Conservation (phyloP, 2,797 vertebrate species). For the Xerus rutilus region DNA sequence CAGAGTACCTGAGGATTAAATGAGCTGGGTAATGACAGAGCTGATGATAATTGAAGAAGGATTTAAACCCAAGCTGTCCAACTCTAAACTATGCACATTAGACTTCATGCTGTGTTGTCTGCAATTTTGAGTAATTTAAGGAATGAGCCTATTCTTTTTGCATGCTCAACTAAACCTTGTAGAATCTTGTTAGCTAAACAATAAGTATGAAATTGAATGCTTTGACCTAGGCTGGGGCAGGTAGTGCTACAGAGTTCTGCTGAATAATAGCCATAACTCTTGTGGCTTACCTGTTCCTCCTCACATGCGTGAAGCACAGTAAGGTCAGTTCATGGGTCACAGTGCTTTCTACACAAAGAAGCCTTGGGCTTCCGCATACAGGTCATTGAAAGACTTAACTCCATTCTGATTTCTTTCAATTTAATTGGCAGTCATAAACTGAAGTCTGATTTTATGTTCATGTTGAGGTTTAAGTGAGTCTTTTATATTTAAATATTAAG, state of each 20-base stretch:
- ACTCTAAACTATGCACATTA: not conserved
- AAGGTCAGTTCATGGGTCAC: not conserved
- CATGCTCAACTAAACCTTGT: not conserved
- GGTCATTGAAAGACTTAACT: conserved; percentile 18
- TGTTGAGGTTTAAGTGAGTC: not conserved
- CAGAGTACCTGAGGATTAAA: not conserved
- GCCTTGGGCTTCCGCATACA: not conserved
- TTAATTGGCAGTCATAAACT: conserved; percentile 42
- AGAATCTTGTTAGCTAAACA: not conserved
- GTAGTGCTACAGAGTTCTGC: fast-evolving
- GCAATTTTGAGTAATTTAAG: not conserved
- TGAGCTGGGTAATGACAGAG: not conserved
- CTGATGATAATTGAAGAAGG: not conserved
- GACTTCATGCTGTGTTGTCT: not conserved
- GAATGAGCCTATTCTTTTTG: not conserved
- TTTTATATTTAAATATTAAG: conserved; percentile 56
- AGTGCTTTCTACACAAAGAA: not conserved
- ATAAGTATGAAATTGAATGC: not conserved
- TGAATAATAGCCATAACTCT: too few relatives aligned
- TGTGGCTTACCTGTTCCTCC: not conserved
- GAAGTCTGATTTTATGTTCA: conserved; percentile 49
- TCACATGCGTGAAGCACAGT: not conserved
- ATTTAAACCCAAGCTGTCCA: not conserved
- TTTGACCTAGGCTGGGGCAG: not conserved
- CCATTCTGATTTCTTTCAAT: conserved; percentile 47